phyloP scores from a whole-genome alignment of 2,113 vertebrate genomes.

The Neolamprologus kungweensis region DNA sequence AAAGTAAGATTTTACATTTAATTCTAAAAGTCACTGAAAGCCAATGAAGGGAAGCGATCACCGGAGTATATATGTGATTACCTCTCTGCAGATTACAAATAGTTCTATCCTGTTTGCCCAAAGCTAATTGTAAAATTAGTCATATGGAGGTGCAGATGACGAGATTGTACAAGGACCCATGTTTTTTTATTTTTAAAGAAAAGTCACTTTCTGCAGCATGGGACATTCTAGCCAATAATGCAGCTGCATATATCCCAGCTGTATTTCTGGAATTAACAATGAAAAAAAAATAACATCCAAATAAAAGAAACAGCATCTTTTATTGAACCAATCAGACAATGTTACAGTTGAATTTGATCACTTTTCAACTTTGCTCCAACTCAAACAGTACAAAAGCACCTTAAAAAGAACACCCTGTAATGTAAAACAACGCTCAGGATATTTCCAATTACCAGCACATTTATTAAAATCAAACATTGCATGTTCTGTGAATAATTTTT shows the following conservation, averaged over 20 bases:
- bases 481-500: neutral
- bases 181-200: neutral
- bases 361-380: neutral
- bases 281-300: neutral
- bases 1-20: neutral
- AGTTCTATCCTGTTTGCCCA: neutral
- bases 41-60: neutral
- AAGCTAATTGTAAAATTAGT: neutral
- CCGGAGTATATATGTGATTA: neutral
- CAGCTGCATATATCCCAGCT: neutral
- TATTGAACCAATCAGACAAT: neutral
- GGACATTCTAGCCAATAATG: neutral
- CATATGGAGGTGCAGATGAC: neutral
- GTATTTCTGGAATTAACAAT: neutral
- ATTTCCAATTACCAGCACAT: neutral
- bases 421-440: neutral
- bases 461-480: neutral
- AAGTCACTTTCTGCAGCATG: neutral
- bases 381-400: neutral
- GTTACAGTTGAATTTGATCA: neutral
- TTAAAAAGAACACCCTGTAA: neutral
- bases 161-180: neutral
- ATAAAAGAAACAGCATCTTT: neutral
- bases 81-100: neutral
- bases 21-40: neutral